Percentiles rank a stretch among this genome's conserved stretches.
These are phyloP conservation scores for Thyatira batis DNA, from an alignment of 2,888 invertebrate species.

Conservation along the genomic window DNA sequence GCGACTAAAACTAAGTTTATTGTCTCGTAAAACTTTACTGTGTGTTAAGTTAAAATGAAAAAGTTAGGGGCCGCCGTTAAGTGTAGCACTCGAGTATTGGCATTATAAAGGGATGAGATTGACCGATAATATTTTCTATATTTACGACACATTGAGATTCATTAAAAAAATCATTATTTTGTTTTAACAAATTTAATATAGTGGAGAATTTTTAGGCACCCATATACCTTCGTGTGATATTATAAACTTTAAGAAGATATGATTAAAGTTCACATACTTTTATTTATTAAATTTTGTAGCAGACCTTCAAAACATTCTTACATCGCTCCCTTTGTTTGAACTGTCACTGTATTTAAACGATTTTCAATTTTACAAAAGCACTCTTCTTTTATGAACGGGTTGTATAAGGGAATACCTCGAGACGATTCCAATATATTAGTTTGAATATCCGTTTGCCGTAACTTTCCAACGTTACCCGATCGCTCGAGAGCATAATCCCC, in stretches of 20 bases:
- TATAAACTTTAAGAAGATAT: too few species aligned
- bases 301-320: neutral
- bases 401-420: slow-evolving; percentile 4
- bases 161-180: too few species aligned
- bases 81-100: slow-evolving; percentile 1
- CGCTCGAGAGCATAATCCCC: slow-evolving; percentile 8
- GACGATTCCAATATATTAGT: slow-evolving; percentile 13
- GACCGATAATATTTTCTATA: neutral
- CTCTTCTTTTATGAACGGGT: slow-evolving; percentile 20
- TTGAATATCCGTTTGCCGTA: slow-evolving; percentile 26
- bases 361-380: slow-evolving; percentile 10
- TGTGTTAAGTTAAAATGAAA: slow-evolving; percentile 28
- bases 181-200: too few species aligned
- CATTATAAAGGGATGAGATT: neutral
- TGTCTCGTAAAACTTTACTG: slow-evolving; percentile 47
- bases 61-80: slow-evolving; percentile 1
- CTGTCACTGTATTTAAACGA: neutral
- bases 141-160: too few species aligned
- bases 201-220: too few species aligned
- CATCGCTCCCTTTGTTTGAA: neutral
- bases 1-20: slow-evolving; percentile 47
- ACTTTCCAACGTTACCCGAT: slow-evolving; percentile 10
- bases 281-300: neutral
- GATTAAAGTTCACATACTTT: too few species aligned
- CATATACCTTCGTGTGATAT: too few species aligned